Evolutionary conservation across 2,113 vertebrate genomes (phyloP).

Genomic region (Picathartes gymnocephalus): DNA sequence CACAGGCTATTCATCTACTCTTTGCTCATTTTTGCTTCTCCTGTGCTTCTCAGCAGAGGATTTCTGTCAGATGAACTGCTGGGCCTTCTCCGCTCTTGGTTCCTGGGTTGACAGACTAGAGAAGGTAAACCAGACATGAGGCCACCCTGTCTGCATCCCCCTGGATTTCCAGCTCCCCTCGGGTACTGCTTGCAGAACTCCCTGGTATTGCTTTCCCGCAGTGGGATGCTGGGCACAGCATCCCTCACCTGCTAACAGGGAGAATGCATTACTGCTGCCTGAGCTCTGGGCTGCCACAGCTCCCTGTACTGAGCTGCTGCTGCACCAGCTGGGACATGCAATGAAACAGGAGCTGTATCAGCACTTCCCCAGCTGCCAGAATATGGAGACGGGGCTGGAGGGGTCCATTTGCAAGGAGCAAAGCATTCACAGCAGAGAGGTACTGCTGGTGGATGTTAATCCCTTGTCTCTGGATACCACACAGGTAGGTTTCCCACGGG

Average conservation of each 20-base stretch:
- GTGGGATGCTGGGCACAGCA: neutral
- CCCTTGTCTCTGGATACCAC: accelerated
- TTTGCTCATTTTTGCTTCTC: neutral
- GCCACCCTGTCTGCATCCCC: neutral
- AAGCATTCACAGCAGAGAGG: neutral
- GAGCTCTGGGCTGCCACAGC: neutral
- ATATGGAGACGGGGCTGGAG: accelerated
- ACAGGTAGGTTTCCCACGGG: accelerated
- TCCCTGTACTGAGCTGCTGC: neutral
- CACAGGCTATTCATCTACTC: neutral
- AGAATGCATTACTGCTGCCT: neutral
- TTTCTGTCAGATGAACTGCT: neutral
- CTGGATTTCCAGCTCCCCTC: neutral
- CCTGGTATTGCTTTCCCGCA: neutral
- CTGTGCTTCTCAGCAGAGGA: neutral
- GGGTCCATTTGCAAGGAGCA: neutral
- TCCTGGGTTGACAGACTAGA: neutral
- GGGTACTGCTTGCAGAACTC: neutral
- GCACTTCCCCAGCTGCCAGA: neutral
- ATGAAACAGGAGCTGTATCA: neutral
- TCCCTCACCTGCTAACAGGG: neutral
- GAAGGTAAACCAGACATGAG: neutral
- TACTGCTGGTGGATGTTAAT: neutral
- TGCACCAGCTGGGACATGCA: neutral
- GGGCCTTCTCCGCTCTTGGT: neutral